Evolutionary conservation across 30 jellyfish, hydroid and myxozoan genomes (phyloP).

Genomic region (Sanderia malayensis): DNA sequence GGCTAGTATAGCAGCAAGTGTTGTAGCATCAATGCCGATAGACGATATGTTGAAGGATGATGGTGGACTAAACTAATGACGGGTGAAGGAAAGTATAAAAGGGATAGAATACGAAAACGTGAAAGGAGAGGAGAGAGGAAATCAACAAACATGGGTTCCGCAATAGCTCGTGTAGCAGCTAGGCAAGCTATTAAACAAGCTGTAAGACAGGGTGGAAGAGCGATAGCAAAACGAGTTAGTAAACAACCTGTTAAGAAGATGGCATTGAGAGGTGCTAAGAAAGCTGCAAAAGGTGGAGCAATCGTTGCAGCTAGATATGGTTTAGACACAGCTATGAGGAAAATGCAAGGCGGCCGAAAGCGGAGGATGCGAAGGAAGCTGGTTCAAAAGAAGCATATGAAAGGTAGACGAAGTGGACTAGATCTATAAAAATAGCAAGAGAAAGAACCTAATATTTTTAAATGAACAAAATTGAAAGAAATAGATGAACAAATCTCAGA

Average conservation of each 20-base stretch:
- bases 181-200: conserved; percentile 1
- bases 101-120: too few species aligned
- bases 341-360: too few species aligned
- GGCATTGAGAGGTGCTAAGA: neutral
- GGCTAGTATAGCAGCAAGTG: neutral
- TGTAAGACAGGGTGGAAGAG: neutral
- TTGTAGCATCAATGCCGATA: neutral
- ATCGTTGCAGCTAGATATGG: neutral
- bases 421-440: too few species aligned
- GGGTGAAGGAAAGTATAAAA: neutral
- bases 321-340: too few species aligned
- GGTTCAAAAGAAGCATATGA: too few species aligned
- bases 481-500: too few species aligned
- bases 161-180: neutral
- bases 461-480: too few species aligned
- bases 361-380: too few species aligned
- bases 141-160: neutral
- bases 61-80: conserved; percentile 7
- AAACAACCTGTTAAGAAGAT: neutral
- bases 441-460: too few species aligned
- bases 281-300: neutral
- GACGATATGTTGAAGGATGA: conserved; percentile 18
- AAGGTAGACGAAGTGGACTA: too few species aligned
- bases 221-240: neutral
- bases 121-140: neutral